phyloP scores from a whole-genome alignment of 2,888 invertebrate genomes.

The Eugnorisma glareosa region DNA sequence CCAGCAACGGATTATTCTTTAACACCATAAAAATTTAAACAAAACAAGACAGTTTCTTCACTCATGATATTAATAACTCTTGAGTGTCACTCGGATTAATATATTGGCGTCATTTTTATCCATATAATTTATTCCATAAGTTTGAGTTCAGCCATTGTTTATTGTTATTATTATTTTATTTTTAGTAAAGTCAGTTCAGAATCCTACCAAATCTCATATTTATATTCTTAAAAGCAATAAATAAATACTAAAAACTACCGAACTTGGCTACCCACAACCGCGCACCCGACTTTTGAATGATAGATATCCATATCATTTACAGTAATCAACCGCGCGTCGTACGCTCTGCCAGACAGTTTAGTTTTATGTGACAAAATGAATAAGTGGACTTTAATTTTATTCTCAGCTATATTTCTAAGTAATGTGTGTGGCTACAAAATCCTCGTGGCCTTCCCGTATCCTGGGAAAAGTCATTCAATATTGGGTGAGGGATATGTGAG shows the following conservation, averaged over 20 bases:
- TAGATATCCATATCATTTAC: constrained; percentile 9
- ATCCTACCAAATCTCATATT: background rate
- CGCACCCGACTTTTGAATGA: background rate
- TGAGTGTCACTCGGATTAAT: background rate
- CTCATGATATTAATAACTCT: background rate
- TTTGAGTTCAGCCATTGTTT: background rate
- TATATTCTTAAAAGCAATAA: background rate
- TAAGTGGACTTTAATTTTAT: constrained; percentile 44
- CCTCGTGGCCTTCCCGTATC: constrained; percentile 71
- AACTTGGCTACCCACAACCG: constrained; percentile 23
- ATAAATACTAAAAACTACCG: background rate
- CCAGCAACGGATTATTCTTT: background rate
- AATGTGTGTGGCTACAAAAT: constrained; percentile 67
- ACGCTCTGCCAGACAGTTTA: background rate
- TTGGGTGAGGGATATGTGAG: constrained; percentile 72
- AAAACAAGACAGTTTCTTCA: background rate
- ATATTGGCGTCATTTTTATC: background rate
- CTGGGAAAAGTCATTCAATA: constrained; percentile 71
- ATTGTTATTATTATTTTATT: too few species aligned
- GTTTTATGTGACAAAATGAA: constrained; percentile 45
- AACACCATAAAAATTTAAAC: background rate
- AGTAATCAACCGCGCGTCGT: constrained; percentile 27
- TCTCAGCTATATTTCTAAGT: constrained; percentile 44
- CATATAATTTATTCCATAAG: background rate
- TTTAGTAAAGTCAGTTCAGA: background rate